Evolutionary conservation across 2,113 vertebrate genomes (phyloP).

Genomic region (Myiozetetes cayanensis): DNA sequence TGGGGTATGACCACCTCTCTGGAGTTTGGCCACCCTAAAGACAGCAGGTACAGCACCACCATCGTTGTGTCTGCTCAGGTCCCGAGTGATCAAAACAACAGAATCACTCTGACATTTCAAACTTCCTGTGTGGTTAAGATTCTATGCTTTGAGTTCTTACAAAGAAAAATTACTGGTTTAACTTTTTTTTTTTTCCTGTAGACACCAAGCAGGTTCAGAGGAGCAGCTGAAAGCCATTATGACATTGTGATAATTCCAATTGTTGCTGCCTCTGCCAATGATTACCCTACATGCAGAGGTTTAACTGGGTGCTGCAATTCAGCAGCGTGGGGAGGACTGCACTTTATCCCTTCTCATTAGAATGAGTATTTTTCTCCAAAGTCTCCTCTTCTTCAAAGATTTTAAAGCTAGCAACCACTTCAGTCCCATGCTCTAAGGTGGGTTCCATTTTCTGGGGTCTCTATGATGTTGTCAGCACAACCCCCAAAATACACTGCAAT

Average conservation of each 20-base stretch:
- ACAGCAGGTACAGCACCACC: background rate
- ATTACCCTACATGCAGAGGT: background rate
- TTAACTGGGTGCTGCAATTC: background rate
- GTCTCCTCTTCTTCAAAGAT: background rate
- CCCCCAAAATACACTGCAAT: background rate
- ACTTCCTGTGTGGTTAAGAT: background rate
- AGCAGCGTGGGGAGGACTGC: rapidly evolving
- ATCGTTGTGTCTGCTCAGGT: background rate
- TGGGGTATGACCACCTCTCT: background rate
- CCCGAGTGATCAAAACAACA: rapidly evolving
- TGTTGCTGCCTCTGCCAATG: background rate
- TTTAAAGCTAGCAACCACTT: background rate
- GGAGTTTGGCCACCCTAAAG: rapidly evolving
- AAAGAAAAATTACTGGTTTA: background rate
- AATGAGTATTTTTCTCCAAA: background rate
- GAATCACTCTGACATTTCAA: background rate
- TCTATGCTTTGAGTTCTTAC: background rate
- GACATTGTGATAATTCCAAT: background rate
- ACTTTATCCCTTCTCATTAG: rapidly evolving
- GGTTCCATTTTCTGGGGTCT: background rate
- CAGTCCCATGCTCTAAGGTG: background rate
- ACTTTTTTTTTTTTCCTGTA: background rate
- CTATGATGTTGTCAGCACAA: background rate
- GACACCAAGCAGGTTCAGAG: background rate
- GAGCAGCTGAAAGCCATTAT: background rate